These are phyloP conservation scores for Liodrosophila aerea DNA, from an alignment of 2,888 invertebrate genomes.

Conservation along the genomic window DNA sequence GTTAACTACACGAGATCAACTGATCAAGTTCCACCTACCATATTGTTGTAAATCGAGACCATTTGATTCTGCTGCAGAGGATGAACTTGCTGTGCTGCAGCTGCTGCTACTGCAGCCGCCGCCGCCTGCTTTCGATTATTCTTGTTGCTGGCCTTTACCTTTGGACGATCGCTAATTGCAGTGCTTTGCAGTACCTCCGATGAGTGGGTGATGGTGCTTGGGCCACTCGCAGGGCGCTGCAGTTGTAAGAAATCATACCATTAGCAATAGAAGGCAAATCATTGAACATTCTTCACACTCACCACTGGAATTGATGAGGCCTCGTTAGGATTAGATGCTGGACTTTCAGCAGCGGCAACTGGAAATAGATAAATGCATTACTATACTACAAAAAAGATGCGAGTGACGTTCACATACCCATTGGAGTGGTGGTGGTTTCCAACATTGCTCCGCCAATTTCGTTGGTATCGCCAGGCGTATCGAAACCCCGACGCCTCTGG, in stretches of 20 bases:
- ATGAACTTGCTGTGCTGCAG: constrained; percentile 37
- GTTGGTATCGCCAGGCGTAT: constrained; percentile 34
- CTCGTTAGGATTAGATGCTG: constrained; percentile 32
- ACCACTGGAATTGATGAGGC: constrained; percentile 46
- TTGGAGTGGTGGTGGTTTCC: constrained; percentile 29
- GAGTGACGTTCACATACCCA: constrained; percentile 30
- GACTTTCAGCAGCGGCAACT: constrained; percentile 36
- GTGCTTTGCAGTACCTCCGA: constrained; percentile 85
- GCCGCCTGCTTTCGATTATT: constrained; percentile 88
- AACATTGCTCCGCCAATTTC: constrained; percentile 33
- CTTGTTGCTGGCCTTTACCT: constrained; percentile 91
- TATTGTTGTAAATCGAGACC: constrained; percentile 82
- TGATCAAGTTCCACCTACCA: constrained; percentile 70
- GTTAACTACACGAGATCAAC: background rate
- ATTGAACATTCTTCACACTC: constrained; percentile 2
- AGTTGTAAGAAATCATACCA: background rate
- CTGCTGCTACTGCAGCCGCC: constrained; percentile 80
- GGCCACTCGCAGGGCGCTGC: constrained; percentile 53
- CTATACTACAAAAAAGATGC: background rate
- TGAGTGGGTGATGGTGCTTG: constrained; percentile 81
- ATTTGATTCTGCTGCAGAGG: constrained; percentile 81
- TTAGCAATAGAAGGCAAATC: background rate
- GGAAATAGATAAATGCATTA: background rate
- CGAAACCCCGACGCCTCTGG: constrained; percentile 75
- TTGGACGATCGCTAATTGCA: constrained; percentile 92